These are phyloP conservation scores for Ypsolopha sequella DNA, from an alignment of 2,888 invertebrate genomes.

Conservation along the genomic window DNA sequence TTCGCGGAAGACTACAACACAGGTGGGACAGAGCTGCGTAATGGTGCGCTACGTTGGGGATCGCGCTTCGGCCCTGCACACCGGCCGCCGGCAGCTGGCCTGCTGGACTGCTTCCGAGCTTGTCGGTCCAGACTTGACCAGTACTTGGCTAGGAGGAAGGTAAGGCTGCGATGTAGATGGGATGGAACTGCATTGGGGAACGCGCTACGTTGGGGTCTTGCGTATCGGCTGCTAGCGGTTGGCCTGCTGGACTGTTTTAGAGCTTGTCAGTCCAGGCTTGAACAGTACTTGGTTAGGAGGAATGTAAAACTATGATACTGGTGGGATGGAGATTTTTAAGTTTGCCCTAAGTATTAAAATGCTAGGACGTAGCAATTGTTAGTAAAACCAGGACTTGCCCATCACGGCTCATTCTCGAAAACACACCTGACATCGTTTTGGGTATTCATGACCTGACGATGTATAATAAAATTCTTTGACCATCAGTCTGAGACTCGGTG, in stretches of 20 bases:
- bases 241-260: constrained; percentile 82
- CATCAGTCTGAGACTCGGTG: too few species aligned
- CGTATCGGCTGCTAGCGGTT: constrained; percentile 48
- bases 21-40: constrained; percentile 32
- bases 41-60: constrained; percentile 56
- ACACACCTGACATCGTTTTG: too few species aligned
- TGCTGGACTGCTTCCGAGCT: constrained; percentile 83
- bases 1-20: constrained; percentile 71
- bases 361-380: too few species aligned
- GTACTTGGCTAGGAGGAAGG: constrained; percentile 85
- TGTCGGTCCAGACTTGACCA: constrained; percentile 82
- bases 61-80: constrained; percentile 58
- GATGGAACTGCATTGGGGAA: constrained; percentile 37
- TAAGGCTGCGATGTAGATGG: constrained; percentile 28
- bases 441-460: too few species aligned
- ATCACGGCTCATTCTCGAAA: too few species aligned
- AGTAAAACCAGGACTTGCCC: too few species aligned
- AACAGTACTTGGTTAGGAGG: constrained; percentile 84
- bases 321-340: too few species aligned
- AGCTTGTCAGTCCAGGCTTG: constrained; percentile 79
- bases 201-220: constrained; percentile 45
- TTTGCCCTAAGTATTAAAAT: too few species aligned
- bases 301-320: too few species aligned
- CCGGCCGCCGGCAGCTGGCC: constrained; percentile 60
- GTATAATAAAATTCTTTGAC: too few species aligned